Evolutionary conservation across 1,140 invertebrate species (phyloP).

Genomic region (Dendrolimus kikuchii): DNA sequence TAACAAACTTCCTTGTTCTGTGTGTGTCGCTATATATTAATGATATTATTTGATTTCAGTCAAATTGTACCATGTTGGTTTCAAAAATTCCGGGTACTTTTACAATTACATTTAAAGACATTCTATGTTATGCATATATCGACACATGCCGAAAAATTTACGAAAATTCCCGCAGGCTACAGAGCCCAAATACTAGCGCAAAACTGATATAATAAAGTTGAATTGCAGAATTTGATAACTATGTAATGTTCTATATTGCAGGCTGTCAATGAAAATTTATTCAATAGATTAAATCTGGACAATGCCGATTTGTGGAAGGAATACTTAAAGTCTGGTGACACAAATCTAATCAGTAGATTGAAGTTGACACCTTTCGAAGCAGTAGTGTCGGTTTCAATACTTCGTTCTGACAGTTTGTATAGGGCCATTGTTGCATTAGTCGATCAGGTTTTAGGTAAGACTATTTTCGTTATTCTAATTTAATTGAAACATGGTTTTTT

Average conservation of each 20-base stretch:
- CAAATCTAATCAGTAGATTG: constrained; percentile 25
- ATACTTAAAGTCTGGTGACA: constrained; percentile 74
- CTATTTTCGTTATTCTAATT: not conserved
- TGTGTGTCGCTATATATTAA: no score
- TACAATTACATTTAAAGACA: no score
- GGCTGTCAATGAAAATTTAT: constrained; percentile 77
- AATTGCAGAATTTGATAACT: no score
- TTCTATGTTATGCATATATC: no score
- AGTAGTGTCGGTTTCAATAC: constrained; percentile 23
- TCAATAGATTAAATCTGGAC: constrained; percentile 74
- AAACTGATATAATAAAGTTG: no score
- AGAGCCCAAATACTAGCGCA: no score
- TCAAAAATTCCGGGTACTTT: no score
- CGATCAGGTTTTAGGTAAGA: constrained; percentile 43
- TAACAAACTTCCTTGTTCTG: no score
- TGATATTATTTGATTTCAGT: no score
- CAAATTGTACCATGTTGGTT: no score
- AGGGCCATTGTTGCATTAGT: constrained; percentile 41
- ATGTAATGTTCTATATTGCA: constrained; percentile 23
- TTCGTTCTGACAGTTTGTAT: constrained; percentile 38
- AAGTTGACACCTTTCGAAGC: constrained; percentile 34
- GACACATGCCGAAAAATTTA: no score
- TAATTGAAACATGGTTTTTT: not conserved
- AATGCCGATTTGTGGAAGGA: constrained; percentile 78
- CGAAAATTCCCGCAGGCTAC: no score